Evolutionary conservation across 1,140 invertebrate genomes (phyloP).

Genomic region (Mercenaria mercenaria): DNA sequence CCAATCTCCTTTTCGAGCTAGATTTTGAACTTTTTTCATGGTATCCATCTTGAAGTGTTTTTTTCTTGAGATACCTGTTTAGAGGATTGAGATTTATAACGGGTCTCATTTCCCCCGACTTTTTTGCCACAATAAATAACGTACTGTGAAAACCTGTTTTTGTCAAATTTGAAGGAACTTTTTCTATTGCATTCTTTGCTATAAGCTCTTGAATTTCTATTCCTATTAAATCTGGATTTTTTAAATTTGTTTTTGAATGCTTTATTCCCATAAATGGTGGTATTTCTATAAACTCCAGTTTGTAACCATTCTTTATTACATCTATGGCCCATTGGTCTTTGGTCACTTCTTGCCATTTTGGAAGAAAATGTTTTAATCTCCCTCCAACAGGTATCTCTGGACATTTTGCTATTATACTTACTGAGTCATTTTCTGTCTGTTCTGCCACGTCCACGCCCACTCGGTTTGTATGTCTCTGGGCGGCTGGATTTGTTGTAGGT

Average conservation of each 20-base stretch:
- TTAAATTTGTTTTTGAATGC: not conserved
- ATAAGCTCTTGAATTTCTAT: conserved; percentile 20
- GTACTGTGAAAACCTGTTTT: conserved; percentile 47
- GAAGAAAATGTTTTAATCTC: not conserved
- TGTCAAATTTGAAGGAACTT: not conserved
- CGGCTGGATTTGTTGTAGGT: not conserved
- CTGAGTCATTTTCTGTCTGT: conserved; percentile 31
- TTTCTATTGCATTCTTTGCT: conserved; percentile 45
- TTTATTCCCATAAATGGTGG: conserved; percentile 42
- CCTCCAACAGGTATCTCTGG: conserved; percentile 48
- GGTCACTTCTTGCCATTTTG: conserved; percentile 50
- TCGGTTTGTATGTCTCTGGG: not conserved
- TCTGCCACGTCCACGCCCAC: not conserved
- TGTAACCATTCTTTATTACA: conserved; percentile 11
- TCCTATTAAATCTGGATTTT: not conserved
- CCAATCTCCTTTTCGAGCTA: conserved; percentile 42
- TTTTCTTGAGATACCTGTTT: conserved; percentile 37
- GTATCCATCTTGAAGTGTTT: conserved; percentile 63
- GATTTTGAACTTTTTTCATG: conserved; percentile 25
- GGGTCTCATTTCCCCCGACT: conserved; percentile 45
- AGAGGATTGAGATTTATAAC: conserved; percentile 58
- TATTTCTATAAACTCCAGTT: not conserved
- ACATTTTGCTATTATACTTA: not conserved
- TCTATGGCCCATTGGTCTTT: conserved; percentile 39
- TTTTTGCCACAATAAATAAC: conserved; percentile 43